These are phyloP conservation scores for Merluccius polli DNA, from an alignment of 2,797 vertebrate species.

Conservation along the genomic window DNA sequence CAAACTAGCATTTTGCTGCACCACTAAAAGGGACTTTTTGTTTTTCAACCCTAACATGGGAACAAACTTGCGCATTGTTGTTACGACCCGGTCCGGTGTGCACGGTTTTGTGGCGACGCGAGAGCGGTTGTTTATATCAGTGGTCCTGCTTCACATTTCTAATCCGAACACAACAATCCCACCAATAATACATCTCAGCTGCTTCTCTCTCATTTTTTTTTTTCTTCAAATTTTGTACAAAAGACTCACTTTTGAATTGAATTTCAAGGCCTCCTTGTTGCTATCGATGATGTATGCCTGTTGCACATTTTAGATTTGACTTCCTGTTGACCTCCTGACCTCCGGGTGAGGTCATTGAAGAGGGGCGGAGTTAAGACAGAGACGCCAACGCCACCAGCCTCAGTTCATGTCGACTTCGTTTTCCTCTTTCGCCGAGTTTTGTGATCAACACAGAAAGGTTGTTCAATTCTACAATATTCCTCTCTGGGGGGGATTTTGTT, in stretches of 20 bases:
- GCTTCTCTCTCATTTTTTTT: slow-evolving; percentile 22
- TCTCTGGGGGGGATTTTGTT: slow-evolving; percentile 38
- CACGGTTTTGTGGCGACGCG: not conserved
- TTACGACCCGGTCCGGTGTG: slow-evolving; percentile 48
- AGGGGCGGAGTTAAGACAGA: slow-evolving; percentile 52
- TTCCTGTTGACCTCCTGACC: slow-evolving; percentile 34
- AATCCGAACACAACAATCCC: slow-evolving; percentile 33
- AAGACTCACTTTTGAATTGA: slow-evolving; percentile 58
- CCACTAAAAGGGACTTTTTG: not conserved
- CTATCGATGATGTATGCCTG: slow-evolving; percentile 44
- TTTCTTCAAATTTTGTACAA: slow-evolving; percentile 52
- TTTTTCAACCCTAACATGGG: not conserved
- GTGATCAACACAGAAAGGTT: slow-evolving; percentile 42
- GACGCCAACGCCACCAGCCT: slow-evolving; percentile 44
- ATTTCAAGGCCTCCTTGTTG: slow-evolving; percentile 54
- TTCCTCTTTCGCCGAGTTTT: slow-evolving; percentile 29
- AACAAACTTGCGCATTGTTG: not conserved
- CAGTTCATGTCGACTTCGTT: slow-evolving; percentile 23
- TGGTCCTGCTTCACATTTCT: slow-evolving; percentile 14
- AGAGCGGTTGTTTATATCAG: slow-evolving; percentile 39
- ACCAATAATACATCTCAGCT: slow-evolving; percentile 14
- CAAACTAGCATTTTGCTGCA: slow-evolving; percentile 34
- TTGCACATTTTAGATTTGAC: slow-evolving; percentile 32
- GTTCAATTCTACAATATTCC: slow-evolving; percentile 41
- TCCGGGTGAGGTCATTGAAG: slow-evolving; percentile 32